Percentiles rank a stretch among this genome's conserved stretches.
Conservation (phyloP, 2,888 invertebrate genomes). For the Leptura quadrifasciata region DNA sequence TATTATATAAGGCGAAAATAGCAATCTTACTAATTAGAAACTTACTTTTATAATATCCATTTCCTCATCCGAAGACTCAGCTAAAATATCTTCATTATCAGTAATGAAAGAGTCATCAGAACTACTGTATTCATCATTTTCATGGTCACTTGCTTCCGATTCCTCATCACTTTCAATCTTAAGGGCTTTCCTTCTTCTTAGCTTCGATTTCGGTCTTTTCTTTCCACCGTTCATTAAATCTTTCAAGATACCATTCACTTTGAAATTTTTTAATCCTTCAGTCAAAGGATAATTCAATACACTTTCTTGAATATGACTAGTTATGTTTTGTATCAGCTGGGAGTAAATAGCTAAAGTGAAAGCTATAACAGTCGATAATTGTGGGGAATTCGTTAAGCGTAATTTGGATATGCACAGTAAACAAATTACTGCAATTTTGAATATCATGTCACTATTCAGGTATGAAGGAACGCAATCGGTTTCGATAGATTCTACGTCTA, state of each 20-base stretch:
- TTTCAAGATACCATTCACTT: slow-evolving; percentile 55
- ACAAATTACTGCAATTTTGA: slow-evolving; percentile 88
- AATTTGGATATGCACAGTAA: slow-evolving; percentile 88
- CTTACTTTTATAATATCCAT: slow-evolving; percentile 58
- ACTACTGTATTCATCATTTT: slow-evolving; percentile 57
- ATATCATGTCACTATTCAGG: slow-evolving; percentile 82
- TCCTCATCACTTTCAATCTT: slow-evolving; percentile 65
- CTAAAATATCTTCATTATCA: slow-evolving; percentile 65
- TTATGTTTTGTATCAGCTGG: slow-evolving; percentile 78
- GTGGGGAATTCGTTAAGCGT: slow-evolving; percentile 83
- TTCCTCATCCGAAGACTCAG: slow-evolving; percentile 66
- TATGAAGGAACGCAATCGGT: slow-evolving; percentile 76
- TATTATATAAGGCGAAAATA: too few relatives aligned
- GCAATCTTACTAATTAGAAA: too few relatives aligned
- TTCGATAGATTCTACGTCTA: slow-evolving; percentile 75
- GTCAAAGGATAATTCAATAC: slow-evolving; percentile 72
- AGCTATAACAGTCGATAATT: slow-evolving; percentile 88
- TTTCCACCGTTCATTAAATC: slow-evolving; percentile 60
- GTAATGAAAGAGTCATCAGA: slow-evolving; percentile 67
- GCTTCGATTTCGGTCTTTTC: slow-evolving; percentile 63
- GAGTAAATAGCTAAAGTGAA: slow-evolving; percentile 90
- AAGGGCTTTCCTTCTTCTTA: slow-evolving; percentile 64
- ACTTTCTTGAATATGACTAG: slow-evolving; percentile 70
- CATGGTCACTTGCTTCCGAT: slow-evolving; percentile 64
- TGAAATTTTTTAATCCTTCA: slow-evolving; percentile 62